Percentiles rank a stretch among this genome's conserved stretches.
phyloP scores from a whole-genome alignment of 35 echinoderm and acorn worm species.

The Amphiura filiformis region DNA sequence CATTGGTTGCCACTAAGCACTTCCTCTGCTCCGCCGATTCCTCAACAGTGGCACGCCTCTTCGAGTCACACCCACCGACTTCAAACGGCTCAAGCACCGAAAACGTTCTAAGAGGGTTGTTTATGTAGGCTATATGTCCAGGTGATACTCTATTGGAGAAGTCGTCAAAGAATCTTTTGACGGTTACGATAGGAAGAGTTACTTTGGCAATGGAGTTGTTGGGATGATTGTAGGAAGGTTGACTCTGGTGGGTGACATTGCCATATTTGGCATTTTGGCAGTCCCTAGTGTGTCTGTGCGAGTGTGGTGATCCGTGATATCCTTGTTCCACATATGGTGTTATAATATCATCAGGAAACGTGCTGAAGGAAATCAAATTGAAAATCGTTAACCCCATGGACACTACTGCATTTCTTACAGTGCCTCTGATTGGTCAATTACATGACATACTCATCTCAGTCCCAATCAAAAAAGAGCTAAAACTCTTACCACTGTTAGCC shows the following conservation, averaged over 20 bases:
- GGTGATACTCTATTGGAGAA: background rate
- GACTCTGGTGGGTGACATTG: slow-evolving; percentile 77
- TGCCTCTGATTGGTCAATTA: too few species aligned
- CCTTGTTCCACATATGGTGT: slow-evolving; percentile 54
- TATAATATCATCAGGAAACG: slow-evolving; percentile 12
- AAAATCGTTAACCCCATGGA: too few species aligned
- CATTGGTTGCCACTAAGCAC: slow-evolving; percentile 59
- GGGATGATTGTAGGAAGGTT: slow-evolving; percentile 29
- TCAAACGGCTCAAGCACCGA: slow-evolving; percentile 62
- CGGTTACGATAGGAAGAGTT: slow-evolving; percentile 48
- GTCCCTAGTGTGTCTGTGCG: slow-evolving; percentile 68
- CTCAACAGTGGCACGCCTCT: slow-evolving; percentile 11
- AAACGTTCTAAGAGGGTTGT: slow-evolving; percentile 48
- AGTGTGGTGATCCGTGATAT: slow-evolving; percentile 60
- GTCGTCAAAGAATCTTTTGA: slow-evolving; percentile 50
- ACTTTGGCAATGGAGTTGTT: background rate
- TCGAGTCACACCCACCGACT: slow-evolving; percentile 28
- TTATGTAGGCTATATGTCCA: slow-evolving; percentile 43
- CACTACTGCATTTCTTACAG: too few species aligned
- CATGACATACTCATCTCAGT: too few species aligned
- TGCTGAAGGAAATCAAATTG: background rate
- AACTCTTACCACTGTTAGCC: too few species aligned
- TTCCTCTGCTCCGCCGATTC: slow-evolving; percentile 43
- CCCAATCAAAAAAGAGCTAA: too few species aligned
- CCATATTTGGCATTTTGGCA: slow-evolving; percentile 78